These are phyloP conservation scores for Dolichallabes microphthalmus DNA, from an alignment of 2,113 vertebrate genomes.

Conservation along the genomic window DNA sequence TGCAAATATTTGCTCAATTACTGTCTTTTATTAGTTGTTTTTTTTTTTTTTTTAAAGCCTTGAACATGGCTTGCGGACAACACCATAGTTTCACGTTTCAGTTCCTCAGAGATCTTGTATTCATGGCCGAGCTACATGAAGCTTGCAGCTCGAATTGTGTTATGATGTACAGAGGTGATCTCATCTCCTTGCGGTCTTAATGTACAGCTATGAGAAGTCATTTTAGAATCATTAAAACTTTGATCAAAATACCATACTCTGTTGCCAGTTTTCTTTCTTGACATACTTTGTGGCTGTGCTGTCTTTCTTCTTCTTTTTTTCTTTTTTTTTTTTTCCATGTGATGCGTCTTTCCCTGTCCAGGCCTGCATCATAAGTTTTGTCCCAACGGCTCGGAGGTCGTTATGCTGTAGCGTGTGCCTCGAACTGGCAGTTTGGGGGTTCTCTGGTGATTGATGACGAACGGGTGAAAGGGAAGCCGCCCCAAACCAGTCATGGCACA, in stretches of 20 bases:
- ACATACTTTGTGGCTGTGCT: background rate
- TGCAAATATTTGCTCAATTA: background rate
- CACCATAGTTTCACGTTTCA: conserved; percentile 78
- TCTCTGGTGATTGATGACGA: conserved; percentile 56
- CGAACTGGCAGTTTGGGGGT: conserved; percentile 25
- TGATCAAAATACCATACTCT: conserved; percentile 71
- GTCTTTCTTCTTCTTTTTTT: background rate
- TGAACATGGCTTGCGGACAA: conserved; percentile 69
- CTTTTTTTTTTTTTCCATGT: background rate
- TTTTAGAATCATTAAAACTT: conserved; percentile 93
- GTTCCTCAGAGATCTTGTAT: conserved; percentile 80
- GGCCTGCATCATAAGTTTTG: background rate
- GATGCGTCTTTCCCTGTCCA: background rate
- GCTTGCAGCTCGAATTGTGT: conserved; percentile 72
- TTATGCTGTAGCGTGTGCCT: background rate
- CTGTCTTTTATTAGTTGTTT: background rate
- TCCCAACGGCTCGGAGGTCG: background rate
- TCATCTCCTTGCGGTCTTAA: conserved; percentile 87
- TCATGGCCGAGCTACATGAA: conserved; percentile 78
- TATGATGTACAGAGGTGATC: conserved; percentile 73
- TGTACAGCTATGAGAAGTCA: conserved; percentile 89
- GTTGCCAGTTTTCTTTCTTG: conserved; percentile 8
- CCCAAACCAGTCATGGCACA: conserved; percentile 50
- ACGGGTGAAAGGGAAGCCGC: conserved; percentile 35
- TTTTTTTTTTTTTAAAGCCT: conserved; percentile 20